Evolutionary conservation across 2,888 invertebrate genomes (phyloP), one percentile per base, ranked within the genome.

Genomic region (Lasioglossum vierecki): DNA sequence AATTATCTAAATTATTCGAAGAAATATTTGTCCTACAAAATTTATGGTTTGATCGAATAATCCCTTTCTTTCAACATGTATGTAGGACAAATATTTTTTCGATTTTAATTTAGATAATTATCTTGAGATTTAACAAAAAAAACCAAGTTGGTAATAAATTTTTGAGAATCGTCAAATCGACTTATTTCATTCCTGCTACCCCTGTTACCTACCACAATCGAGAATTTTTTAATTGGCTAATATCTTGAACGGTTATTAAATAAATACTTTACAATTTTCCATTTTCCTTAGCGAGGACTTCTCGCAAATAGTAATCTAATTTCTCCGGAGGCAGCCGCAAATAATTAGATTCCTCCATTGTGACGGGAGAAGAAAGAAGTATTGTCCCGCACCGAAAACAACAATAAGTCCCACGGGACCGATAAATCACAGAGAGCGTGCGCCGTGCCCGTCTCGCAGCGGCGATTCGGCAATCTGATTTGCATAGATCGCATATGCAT

Each of bases 401-500:
- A 70, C 41, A 41, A 71, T 18, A 63, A 68, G 46, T n/a, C 41
- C 3, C 6, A 30, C 15, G 18, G 8, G 26, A 22, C 15, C 39
- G 46, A 71, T 77, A 81, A 81, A 81, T 81, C 83, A 81, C 72
- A 13, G 57, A 4, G 26, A 26, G 79, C 26, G 57, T 35, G 70
- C 26, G 73, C 44, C 82, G 79, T 49, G 39, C 41, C 11, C 41
- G 70, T 70, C 70, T 72, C 70, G 76, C 79, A 73, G 71, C 71
- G 66, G 68, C 76, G 76, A 82, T 85, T 88, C 84, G 87, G 80
- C 87, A 63, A 53, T 49, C n/a, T 49, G 76, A 84, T 88, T 89
- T 86, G 84, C 90, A 88, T 89, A 88, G 88, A 90, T 86, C 85
- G 80, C 78, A 75, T 74, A 75, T 74, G 86, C 85, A 88, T 85